Evolutionary conservation across 2,888 invertebrate species (phyloP).

Genomic region (Lycocerus yunnanus): DNA sequence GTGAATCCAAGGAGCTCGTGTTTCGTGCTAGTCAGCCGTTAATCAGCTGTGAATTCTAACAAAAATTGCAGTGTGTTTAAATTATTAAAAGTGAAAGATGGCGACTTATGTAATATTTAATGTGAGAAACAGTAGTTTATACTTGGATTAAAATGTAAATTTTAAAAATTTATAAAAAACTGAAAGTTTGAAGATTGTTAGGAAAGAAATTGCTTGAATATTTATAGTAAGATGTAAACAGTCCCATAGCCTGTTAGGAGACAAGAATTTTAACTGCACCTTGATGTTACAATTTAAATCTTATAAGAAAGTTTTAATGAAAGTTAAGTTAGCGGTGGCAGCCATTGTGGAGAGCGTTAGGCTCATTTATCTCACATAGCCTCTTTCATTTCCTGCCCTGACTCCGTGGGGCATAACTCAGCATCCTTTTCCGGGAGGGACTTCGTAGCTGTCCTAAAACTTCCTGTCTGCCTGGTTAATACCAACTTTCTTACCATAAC

Average conservation of each 20-base stretch:
- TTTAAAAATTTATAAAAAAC: background rate
- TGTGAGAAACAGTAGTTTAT: background rate
- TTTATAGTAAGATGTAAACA: constrained; percentile 13
- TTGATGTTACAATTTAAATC: constrained; percentile 43
- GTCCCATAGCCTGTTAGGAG: constrained; percentile 15
- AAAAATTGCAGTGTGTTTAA: background rate
- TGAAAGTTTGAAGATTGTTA: background rate
- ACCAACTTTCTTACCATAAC: constrained; percentile 30
- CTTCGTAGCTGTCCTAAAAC: constrained; percentile 36
- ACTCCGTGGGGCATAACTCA: constrained; percentile 46
- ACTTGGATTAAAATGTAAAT: background rate
- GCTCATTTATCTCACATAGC: constrained; percentile 49
- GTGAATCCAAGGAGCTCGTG: background rate
- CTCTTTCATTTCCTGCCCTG: constrained; percentile 49
- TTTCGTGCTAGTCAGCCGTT: background rate
- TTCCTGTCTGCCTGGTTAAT: constrained; percentile 36
- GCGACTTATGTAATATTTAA: background rate
- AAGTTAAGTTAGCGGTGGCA: constrained; percentile 44
- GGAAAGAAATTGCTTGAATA: background rate
- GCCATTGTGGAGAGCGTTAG: constrained; percentile 43
- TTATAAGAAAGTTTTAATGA: constrained; percentile 49
- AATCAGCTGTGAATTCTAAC: background rate
- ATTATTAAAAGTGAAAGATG: background rate
- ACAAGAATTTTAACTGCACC: constrained; percentile 24
- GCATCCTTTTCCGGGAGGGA: constrained; percentile 44